Evolutionary conservation across 2,797 vertebrate genomes (phyloP).

Genomic region (Thalassophryne amazonica): DNA sequence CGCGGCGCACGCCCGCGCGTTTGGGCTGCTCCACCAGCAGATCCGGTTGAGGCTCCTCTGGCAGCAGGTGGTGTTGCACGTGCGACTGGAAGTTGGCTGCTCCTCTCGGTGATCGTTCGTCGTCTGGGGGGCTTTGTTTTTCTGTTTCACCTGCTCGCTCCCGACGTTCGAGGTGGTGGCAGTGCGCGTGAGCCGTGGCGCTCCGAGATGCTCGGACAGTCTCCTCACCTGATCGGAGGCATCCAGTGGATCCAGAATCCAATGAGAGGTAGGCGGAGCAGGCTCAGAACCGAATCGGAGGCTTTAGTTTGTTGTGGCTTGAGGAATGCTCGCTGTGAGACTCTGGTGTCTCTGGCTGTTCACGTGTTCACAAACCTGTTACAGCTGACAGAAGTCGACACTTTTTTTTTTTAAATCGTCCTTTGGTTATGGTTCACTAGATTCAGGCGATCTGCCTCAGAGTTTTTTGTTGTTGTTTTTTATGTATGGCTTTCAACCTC

Average conservation of each 20-base stretch:
- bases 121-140: too few species aligned
- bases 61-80: constrained; percentile 62
- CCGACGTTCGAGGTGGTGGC: constrained; percentile 6
- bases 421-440: too few species aligned
- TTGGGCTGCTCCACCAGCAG: constrained; percentile 2
- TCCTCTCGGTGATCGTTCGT: constrained; percentile 13
- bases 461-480: too few species aligned
- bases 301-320: too few species aligned
- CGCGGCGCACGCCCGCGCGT: constrained; percentile 5
- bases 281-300: background rate
- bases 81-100: constrained; percentile 15
- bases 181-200: background rate
- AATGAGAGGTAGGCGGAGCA: constrained; percentile 68
- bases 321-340: too few species aligned
- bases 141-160: constrained; percentile 3
- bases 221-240: constrained; percentile 75
- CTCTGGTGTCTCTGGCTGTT: too few species aligned
- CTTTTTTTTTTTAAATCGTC: too few species aligned
- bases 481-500: too few species aligned
- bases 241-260: constrained; percentile 81
- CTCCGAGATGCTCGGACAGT: constrained; percentile 70
- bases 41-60: constrained; percentile 12
- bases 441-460: too few species aligned
- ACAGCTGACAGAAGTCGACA: too few species aligned
- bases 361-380: too few species aligned